Percentiles rank a stretch among this genome's conserved stretches.
Conservation (phyloP, 1,140 invertebrate genomes). For the Atta colombica region DNA sequence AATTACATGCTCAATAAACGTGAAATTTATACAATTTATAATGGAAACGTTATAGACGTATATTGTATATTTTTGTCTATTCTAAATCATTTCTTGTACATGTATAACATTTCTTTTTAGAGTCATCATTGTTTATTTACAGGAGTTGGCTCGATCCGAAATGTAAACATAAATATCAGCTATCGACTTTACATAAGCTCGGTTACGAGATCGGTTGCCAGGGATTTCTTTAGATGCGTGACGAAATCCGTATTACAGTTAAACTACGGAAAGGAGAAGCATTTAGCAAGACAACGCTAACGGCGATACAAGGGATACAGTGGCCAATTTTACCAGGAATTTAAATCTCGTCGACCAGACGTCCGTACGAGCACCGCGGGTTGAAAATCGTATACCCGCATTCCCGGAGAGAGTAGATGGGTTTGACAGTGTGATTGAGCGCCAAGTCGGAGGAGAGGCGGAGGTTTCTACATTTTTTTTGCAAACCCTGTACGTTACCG, state of each 20-base stretch:
- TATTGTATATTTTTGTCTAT: not conserved
- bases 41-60: not conserved
- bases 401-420: slow-evolving; percentile 68
- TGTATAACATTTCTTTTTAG: not conserved
- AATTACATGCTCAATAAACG: not conserved
- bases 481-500: not conserved
- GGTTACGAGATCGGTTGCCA: slow-evolving; percentile 5
- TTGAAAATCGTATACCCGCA: slow-evolving; percentile 69
- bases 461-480: not conserved
- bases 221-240: slow-evolving; percentile 29
- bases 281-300: slow-evolving; percentile 43
- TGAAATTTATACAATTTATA: slow-evolving; percentile 11
- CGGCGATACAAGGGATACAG: not conserved
- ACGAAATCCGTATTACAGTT: slow-evolving; percentile 62
- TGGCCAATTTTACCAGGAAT: slow-evolving; percentile 71
- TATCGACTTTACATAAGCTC: not conserved
- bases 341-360: slow-evolving; percentile 66
- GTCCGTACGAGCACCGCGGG: slow-evolving; percentile 23
- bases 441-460: not conserved
- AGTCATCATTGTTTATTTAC: not conserved
- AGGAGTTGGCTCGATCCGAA: not conserved
- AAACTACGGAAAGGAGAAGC: slow-evolving; percentile 18
- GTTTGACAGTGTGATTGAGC: slow-evolving; percentile 70
- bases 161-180: not conserved
- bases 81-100: not conserved